These are phyloP conservation scores for Sarcophaga bullata DNA, from an alignment of 1,140 invertebrate species.

Conservation along the genomic window DNA sequence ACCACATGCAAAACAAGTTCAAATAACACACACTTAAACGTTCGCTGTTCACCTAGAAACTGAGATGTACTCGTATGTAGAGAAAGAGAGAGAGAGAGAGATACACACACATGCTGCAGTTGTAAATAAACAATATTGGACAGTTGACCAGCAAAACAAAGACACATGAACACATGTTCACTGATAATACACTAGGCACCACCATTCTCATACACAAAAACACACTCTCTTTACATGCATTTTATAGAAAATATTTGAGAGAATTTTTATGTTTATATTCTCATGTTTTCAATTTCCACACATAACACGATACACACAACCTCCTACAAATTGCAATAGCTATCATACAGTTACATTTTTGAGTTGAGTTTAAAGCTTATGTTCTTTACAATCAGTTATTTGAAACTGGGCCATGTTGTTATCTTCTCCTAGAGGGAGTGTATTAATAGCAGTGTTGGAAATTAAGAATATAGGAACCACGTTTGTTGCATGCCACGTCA, in stretches of 20 bases:
- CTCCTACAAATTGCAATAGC: background rate
- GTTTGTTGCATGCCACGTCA: too few species aligned
- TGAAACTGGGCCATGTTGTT: too few species aligned
- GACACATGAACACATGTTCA: background rate
- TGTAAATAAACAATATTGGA: slow-evolving; percentile 34
- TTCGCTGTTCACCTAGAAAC: background rate
- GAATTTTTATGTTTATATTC: background rate
- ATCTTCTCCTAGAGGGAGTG: too few species aligned
- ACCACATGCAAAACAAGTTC: slow-evolving; percentile 34
- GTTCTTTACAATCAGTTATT: slow-evolving; percentile 12
- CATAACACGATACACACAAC: background rate
- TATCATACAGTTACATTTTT: background rate
- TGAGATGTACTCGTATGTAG: too few species aligned
- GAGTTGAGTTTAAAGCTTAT: slow-evolving; percentile 11
- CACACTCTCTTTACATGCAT: too few species aligned
- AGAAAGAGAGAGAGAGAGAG: too few species aligned
- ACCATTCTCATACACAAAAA: background rate
- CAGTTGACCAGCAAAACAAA: slow-evolving; percentile 5
- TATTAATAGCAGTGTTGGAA: too few species aligned
- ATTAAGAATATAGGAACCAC: too few species aligned
- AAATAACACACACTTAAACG: background rate
- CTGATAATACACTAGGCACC: background rate
- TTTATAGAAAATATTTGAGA: background rate
- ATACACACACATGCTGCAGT: slow-evolving; percentile 10
- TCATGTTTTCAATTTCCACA: background rate